phyloP scores from a whole-genome alignment of 2,113 vertebrate species.

The Trichomycterus rosablanca region DNA sequence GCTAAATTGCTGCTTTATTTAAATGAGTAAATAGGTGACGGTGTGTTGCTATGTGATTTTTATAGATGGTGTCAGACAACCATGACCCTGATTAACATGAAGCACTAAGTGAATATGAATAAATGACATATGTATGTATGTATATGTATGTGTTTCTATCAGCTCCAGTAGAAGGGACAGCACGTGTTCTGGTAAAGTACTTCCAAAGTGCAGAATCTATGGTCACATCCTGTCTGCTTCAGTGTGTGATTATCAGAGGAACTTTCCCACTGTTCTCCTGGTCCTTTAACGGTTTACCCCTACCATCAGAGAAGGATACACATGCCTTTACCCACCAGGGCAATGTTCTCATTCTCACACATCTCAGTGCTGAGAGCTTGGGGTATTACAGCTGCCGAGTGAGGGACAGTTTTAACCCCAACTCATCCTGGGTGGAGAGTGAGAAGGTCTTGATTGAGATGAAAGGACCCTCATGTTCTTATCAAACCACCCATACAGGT shows the following conservation, averaged over 20 bases:
- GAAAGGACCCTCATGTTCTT: constrained; percentile 43
- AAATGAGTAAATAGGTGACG: too few species aligned
- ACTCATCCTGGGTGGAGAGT: constrained; percentile 60
- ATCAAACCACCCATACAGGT: background rate
- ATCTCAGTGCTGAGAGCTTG: constrained; percentile 36
- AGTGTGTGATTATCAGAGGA: constrained; percentile 55
- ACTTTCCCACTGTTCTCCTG: constrained; percentile 64
- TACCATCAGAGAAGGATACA: constrained; percentile 31
- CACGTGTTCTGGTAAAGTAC: constrained; percentile 57
- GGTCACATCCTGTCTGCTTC: constrained; percentile 46
- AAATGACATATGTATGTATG: background rate
- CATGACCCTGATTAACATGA: too few species aligned
- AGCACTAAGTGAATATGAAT: too few species aligned
- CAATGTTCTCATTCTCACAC: constrained; percentile 52
- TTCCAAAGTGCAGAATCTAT: constrained; percentile 51
- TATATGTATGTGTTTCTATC: background rate
- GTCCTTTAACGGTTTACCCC: constrained; percentile 52
- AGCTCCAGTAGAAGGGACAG: constrained; percentile 64
- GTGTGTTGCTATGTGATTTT: too few species aligned
- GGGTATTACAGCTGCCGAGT: constrained; percentile 64
- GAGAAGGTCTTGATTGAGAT: constrained; percentile 44
- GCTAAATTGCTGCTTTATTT: background rate
- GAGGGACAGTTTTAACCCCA: constrained; percentile 61
- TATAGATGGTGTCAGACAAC: too few species aligned
- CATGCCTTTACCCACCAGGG: constrained; percentile 13